These are phyloP conservation scores for Caenorhabditis sp. DNA, from an alignment of 2,888 invertebrate genomes.

Conservation along the genomic window DNA sequence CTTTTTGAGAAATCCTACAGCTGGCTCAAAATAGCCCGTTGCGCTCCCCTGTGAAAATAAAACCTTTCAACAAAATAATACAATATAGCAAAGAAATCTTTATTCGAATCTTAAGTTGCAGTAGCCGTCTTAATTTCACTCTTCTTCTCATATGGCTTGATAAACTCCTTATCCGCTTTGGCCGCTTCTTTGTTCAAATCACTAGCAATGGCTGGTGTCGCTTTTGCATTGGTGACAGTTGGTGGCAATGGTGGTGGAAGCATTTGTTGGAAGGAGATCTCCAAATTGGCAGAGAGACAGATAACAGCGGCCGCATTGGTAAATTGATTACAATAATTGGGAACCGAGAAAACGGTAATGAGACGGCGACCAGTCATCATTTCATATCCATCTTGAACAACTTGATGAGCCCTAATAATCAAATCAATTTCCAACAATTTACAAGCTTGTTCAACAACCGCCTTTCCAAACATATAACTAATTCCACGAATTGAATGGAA, in stretches of 20 bases:
- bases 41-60: too few species aligned
- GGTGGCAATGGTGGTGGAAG: constrained; percentile 23
- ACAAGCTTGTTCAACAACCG: constrained; percentile 56
- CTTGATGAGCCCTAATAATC: constrained; percentile 65
- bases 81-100: too few species aligned
- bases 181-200: constrained; percentile 24
- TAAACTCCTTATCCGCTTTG: constrained; percentile 42
- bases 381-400: constrained; percentile 66
- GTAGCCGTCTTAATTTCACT: constrained; percentile 1
- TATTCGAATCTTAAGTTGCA: too few species aligned
- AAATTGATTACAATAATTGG: constrained; percentile 62
- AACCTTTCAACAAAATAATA: too few species aligned
- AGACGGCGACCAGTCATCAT: constrained; percentile 61
- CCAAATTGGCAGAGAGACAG: constrained; percentile 56
- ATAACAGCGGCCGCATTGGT: constrained; percentile 66
- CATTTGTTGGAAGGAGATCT: constrained; percentile 41
- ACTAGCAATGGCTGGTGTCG: constrained; percentile 33
- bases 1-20: too few species aligned
- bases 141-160: constrained; percentile 24
- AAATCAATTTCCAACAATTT: constrained; percentile 58
- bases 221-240: constrained; percentile 22
- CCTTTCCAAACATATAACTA: constrained; percentile 64
- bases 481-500: constrained; percentile 57
- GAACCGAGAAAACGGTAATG: constrained; percentile 65
- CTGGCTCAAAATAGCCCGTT: too few species aligned